These are phyloP conservation scores for Microtus pennsylvanicus DNA, from an alignment of 2,113 vertebrate genomes.

Conservation along the genomic window DNA sequence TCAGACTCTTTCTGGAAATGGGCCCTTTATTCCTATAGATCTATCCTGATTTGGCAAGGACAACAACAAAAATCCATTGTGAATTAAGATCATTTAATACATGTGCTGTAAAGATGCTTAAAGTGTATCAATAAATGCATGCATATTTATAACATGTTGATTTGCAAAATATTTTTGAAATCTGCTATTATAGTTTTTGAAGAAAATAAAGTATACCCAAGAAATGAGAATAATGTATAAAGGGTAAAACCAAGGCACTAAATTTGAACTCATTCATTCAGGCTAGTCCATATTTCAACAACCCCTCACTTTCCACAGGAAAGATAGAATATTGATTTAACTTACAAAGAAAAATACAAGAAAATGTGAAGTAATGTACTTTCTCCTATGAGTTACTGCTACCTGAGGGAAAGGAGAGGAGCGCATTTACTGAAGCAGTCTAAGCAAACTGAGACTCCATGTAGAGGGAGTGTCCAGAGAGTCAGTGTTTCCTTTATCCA, in stretches of 20 bases:
- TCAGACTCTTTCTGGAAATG: background rate
- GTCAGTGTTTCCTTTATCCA: background rate
- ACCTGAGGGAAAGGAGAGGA: background rate
- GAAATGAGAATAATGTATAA: background rate
- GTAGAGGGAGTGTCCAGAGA: background rate
- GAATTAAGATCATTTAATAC: background rate
- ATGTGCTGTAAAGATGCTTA: background rate
- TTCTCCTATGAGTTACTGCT: background rate
- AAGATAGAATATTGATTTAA: background rate
- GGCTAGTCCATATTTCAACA: slow-evolving; percentile 7
- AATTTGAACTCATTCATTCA: slow-evolving; percentile 27
- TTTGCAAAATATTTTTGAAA: slow-evolving; percentile 44
- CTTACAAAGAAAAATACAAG: slow-evolving; percentile 11
- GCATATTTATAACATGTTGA: background rate
- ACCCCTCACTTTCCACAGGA: background rate
- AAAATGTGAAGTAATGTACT: background rate
- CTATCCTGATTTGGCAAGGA: slow-evolving; percentile 8
- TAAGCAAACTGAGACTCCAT: slow-evolving; percentile 12
- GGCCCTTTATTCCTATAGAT: background rate
- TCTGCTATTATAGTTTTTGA: background rate
- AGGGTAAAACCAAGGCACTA: background rate
- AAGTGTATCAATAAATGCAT: background rate
- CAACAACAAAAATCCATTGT: background rate
- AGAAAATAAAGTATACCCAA: background rate
- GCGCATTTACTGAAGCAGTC: background rate